Percentiles rank a stretch among this genome's conserved stretches.
phyloP scores from a whole-genome alignment of 2,888 invertebrate species.

The Brachyopa scutellaris region DNA sequence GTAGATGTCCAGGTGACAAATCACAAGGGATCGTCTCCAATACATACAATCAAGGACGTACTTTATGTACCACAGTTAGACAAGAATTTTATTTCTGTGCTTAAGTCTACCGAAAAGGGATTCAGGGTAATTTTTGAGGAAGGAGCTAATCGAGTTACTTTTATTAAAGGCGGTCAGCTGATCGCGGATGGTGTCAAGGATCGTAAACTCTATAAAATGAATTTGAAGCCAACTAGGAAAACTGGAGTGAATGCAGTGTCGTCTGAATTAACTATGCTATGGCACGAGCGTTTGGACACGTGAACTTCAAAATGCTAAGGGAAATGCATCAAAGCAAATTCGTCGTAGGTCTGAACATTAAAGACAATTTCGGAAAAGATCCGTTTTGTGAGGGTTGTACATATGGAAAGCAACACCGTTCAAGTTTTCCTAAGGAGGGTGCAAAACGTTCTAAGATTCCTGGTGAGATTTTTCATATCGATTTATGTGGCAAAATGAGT shows the following conservation, averaged over 20 bases:
- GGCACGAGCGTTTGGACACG: conserved; percentile 73
- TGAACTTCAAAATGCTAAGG: conserved; percentile 56
- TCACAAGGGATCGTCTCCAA: conserved; percentile 17
- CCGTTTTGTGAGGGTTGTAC: conserved; percentile 41
- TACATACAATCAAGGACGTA: conserved; percentile 7
- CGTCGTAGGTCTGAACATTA: conserved; percentile 15
- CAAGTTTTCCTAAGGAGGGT: conserved; percentile 20
- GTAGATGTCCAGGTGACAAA: conserved; percentile 58
- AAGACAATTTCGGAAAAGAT: background rate
- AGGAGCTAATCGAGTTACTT: conserved; percentile 51
- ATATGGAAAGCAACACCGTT: conserved; percentile 43
- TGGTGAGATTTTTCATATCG: conserved; percentile 47
- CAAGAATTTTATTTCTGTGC: conserved; percentile 49
- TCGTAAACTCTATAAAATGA: conserved; percentile 56
- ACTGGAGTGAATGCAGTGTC: conserved; percentile 31
- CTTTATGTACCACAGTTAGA: conserved; percentile 16
- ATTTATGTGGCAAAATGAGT: conserved; percentile 58
- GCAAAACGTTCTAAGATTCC: conserved; percentile 10
- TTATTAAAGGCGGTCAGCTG: conserved; percentile 41
- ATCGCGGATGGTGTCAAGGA: conserved; percentile 62
- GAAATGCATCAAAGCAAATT: conserved; percentile 17
- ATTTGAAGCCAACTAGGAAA: conserved; percentile 18
- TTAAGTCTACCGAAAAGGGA: conserved; percentile 51
- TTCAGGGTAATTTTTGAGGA: conserved; percentile 62
- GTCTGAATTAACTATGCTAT: conserved; percentile 42